phyloP scores from a whole-genome alignment of 2,797 vertebrate genomes.

The Apogon hyalosoma region DNA sequence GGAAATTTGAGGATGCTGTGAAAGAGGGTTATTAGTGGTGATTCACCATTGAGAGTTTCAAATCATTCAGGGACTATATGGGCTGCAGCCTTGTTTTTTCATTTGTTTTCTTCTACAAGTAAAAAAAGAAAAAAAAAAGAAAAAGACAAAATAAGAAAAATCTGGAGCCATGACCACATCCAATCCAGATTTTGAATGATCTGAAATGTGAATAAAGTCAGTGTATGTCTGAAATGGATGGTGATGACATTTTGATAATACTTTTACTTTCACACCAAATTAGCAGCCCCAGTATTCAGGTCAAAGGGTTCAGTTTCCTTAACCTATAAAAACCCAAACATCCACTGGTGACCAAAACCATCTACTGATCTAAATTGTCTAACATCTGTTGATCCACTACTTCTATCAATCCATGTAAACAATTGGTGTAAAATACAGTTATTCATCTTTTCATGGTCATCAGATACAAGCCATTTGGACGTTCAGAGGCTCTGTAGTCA shows the following conservation, averaged over 20 bases:
- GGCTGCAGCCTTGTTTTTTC: background rate
- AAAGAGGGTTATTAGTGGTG: constrained; percentile 44
- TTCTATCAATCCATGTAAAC: too few relatives aligned
- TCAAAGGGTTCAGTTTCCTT: background rate
- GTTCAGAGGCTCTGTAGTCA: too few relatives aligned
- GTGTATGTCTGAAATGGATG: background rate
- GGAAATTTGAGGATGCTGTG: constrained; percentile 20
- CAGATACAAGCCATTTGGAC: too few relatives aligned
- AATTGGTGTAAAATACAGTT: too few relatives aligned
- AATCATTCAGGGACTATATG: constrained; percentile 5
- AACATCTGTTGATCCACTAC: too few relatives aligned
- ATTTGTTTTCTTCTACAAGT: background rate
- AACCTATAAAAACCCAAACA: too few relatives aligned
- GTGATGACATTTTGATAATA: background rate
- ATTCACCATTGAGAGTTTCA: constrained; percentile 21
- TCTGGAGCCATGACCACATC: background rate
- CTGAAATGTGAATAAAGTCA: background rate
- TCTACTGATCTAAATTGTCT: too few relatives aligned
- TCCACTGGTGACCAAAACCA: too few relatives aligned
- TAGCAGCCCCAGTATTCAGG: background rate
- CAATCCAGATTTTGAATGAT: background rate
- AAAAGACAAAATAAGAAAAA: background rate
- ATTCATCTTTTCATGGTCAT: too few relatives aligned
- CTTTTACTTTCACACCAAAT: background rate
- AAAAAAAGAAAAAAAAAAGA: background rate